These are phyloP conservation scores for Rutilus rutilus DNA, from an alignment of 2,113 vertebrate genomes.

Conservation along the genomic window DNA sequence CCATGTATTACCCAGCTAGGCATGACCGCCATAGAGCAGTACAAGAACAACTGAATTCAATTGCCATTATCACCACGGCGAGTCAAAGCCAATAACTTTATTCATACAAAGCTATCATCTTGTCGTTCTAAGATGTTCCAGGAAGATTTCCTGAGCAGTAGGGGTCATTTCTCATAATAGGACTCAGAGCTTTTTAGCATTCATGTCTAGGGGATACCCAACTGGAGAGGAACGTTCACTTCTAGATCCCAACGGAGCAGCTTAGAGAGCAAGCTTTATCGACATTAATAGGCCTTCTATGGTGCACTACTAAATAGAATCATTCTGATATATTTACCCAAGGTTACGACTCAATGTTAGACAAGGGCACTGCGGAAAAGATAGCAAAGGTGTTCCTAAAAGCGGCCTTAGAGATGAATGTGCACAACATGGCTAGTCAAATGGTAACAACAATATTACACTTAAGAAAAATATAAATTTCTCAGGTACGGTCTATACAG, in stretches of 20 bases:
- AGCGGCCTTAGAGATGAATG: neutral
- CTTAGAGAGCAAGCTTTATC: slow-evolving; percentile 26
- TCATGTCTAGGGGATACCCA: slow-evolving; percentile 50
- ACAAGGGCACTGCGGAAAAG: slow-evolving; percentile 23
- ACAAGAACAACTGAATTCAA: slow-evolving; percentile 55
- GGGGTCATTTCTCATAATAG: slow-evolving; percentile 55
- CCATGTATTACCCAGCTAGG: slow-evolving; percentile 11
- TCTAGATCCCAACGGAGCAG: slow-evolving; percentile 23
- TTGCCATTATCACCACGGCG: slow-evolving; percentile 62
- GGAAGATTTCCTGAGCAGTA: slow-evolving; percentile 59
- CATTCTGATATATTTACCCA: slow-evolving; percentile 20
- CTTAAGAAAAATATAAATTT: no score
- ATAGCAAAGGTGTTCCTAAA: neutral
- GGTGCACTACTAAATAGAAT: slow-evolving; percentile 30
- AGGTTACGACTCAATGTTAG: neutral
- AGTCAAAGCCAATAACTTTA: slow-evolving; percentile 56
- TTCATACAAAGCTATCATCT: slow-evolving; percentile 59
- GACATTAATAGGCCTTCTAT: slow-evolving; percentile 16
- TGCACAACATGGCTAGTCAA: neutral
- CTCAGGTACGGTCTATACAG: no score
- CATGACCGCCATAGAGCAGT: neutral
- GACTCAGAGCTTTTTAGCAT: slow-evolving; percentile 61
- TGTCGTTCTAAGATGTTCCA: slow-evolving; percentile 60
- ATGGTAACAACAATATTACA: neutral
- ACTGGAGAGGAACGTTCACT: slow-evolving; percentile 30